Conservation (phyloP, 2,113 vertebrate species). For the Hippocampus zosterae region DNA sequence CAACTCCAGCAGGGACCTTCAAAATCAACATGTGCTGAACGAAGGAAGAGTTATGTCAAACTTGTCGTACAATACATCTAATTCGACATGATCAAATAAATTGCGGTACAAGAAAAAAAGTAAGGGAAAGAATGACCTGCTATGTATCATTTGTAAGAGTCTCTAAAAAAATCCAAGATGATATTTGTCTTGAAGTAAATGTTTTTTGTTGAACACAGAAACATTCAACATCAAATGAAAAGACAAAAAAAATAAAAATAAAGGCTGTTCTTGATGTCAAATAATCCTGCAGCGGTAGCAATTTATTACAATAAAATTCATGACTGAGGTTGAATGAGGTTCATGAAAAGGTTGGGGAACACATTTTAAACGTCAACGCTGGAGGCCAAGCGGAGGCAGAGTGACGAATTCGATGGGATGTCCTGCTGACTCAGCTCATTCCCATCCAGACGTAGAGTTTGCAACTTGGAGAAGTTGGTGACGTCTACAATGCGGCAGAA, state of each 20-base stretch:
- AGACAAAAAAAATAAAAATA: neutral
- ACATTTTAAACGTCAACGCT: conserved; percentile 79
- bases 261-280: neutral
- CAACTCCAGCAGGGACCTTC: neutral
- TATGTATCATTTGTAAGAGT: too few relatives aligned
- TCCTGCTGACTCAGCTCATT: conserved; percentile 79
- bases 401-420: conserved; percentile 77
- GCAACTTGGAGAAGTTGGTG: conserved; percentile 87
- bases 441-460: conserved; percentile 86
- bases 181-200: neutral
- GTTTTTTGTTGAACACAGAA: neutral
- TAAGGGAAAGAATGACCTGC: neutral
- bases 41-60: neutral
- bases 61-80: too few relatives aligned
- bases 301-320: neutral
- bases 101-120: neutral
- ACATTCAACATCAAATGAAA: neutral
- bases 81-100: neutral
- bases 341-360: neutral
- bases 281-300: neutral
- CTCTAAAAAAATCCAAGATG: neutral
- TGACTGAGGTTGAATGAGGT: too few relatives aligned
- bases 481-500: conserved; percentile 87
- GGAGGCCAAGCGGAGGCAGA: conserved; percentile 83
- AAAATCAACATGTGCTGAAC: neutral